Percentiles rank a stretch among this genome's conserved stretches.
Conservation (phyloP, 2,888 invertebrate genomes). For the Notodonta ziczac region DNA sequence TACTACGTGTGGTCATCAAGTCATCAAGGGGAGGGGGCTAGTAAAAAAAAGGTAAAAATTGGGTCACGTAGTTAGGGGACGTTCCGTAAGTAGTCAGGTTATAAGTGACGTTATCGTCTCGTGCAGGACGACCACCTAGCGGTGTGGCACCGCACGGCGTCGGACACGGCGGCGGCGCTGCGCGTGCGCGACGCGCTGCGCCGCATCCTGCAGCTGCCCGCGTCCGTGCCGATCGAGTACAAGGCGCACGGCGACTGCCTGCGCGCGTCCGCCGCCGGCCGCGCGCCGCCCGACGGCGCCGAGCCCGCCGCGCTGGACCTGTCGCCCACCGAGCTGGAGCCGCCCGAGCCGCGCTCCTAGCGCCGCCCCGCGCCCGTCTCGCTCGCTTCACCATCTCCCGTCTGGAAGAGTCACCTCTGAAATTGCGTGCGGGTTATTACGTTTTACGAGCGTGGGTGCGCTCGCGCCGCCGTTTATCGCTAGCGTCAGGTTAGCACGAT, state of each 20-base stretch:
- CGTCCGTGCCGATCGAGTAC: constrained; percentile 97
- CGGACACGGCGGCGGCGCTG: constrained; percentile 93
- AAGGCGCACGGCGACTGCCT: constrained; percentile 83
- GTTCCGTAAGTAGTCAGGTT: too few relatives aligned
- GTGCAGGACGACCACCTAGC: constrained; percentile 96
- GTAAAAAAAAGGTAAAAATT: too few relatives aligned
- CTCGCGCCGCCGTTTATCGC: background rate
- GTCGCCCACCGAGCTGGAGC: constrained; percentile 16
- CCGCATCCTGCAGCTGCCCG: constrained; percentile 97
- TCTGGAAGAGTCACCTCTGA: constrained; percentile 1
- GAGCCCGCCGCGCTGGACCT: constrained; percentile 29
- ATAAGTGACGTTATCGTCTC: background rate
- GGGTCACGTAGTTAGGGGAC: too few relatives aligned
- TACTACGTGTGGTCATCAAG: too few relatives aligned
- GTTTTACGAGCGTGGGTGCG: background rate
- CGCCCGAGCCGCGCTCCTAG: constrained; percentile 13
- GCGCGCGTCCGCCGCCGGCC: constrained; percentile 55
- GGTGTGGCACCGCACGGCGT: constrained; percentile 98
- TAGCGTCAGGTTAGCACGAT: background rate
- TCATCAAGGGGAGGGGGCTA: too few relatives aligned
- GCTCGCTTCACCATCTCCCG: constrained; percentile 16
- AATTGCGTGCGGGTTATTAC: background rate
- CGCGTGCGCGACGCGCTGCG: constrained; percentile 97
- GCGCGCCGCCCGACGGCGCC: constrained; percentile 41
- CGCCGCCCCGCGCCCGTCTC: constrained; percentile 15